These are phyloP conservation scores for Oreotrochilus melanogaster DNA, from an alignment of 2,113 vertebrate species.

Conservation along the genomic window DNA sequence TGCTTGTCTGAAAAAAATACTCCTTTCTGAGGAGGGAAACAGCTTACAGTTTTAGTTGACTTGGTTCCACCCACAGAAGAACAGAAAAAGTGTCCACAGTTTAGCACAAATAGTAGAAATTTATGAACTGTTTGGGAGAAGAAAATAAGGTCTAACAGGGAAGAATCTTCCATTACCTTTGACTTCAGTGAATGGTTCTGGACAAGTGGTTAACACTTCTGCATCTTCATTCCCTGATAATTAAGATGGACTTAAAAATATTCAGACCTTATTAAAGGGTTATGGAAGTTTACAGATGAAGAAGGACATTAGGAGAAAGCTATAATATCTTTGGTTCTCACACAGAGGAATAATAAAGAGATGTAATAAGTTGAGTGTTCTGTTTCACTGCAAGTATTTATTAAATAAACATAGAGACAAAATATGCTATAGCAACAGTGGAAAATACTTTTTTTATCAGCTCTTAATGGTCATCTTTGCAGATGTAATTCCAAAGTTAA, in stretches of 20 bases:
- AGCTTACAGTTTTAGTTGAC: constrained; percentile 22
- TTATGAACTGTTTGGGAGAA: neutral
- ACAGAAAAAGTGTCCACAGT: neutral
- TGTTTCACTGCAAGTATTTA: neutral
- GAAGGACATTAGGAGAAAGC: neutral
- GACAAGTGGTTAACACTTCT: neutral
- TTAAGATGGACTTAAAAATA: neutral
- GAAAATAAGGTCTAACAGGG: neutral
- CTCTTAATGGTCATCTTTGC: neutral
- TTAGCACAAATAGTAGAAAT: constrained; percentile 23
- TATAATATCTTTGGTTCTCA: neutral
- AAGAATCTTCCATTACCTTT: neutral
- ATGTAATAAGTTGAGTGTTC: neutral
- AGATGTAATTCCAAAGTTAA: constrained; percentile 14
- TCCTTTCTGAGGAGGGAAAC: neutral
- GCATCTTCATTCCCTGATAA: neutral
- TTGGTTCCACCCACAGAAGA: constrained; percentile 13
- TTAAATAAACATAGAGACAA: neutral
- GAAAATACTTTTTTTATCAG: neutral
- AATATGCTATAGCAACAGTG: neutral
- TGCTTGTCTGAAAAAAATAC: neutral
- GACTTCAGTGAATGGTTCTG: neutral
- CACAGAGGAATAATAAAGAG: neutral
- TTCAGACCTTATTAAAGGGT: neutral
- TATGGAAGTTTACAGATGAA: neutral